Percentiles rank a stretch among this genome's conserved stretches.
These are phyloP conservation scores for Drosophila testacea DNA, from an alignment of 2,888 invertebrate genomes.

Conservation along the genomic window DNA sequence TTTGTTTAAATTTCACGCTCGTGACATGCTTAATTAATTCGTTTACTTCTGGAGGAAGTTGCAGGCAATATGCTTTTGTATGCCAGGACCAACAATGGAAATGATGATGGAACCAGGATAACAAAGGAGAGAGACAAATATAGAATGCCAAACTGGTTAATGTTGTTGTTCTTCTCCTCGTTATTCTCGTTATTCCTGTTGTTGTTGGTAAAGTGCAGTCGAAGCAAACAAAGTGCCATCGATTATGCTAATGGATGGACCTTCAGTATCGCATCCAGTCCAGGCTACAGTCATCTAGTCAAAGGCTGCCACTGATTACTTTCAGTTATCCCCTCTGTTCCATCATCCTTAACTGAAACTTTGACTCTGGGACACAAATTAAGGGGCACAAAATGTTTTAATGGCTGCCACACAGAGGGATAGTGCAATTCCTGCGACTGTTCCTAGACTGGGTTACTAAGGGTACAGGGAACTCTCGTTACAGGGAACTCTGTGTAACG, in stretches of 20 bases:
- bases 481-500: neutral
- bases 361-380: conserved; percentile 24
- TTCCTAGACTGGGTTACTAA: neutral
- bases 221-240: conserved; percentile 66
- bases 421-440: conserved; percentile 8
- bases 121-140: conserved; percentile 4
- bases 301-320: conserved; percentile 41
- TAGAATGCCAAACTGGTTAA: conserved; percentile 13
- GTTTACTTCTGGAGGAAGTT: conserved; percentile 55
- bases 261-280: conserved; percentile 7
- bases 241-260: conserved; percentile 68
- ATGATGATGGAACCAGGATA: conserved; percentile 6
- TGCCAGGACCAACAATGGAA: conserved; percentile 40
- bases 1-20: conserved; percentile 71
- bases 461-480: no score
- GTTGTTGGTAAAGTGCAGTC: conserved; percentile 9
- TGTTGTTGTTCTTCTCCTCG: conserved; percentile 7
- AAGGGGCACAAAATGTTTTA: conserved; percentile 35
- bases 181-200: conserved; percentile 6
- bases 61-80: conserved; percentile 24
- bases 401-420: conserved; percentile 25
- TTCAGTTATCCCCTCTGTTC: neutral
- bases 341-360: neutral
- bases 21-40: conserved; percentile 77
- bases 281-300: conserved; percentile 19